Percentiles rank a stretch among this genome's conserved stretches.
phyloP scores from a whole-genome alignment of 1,140 invertebrate species.

The Leptinotarsa undecemlineata region DNA sequence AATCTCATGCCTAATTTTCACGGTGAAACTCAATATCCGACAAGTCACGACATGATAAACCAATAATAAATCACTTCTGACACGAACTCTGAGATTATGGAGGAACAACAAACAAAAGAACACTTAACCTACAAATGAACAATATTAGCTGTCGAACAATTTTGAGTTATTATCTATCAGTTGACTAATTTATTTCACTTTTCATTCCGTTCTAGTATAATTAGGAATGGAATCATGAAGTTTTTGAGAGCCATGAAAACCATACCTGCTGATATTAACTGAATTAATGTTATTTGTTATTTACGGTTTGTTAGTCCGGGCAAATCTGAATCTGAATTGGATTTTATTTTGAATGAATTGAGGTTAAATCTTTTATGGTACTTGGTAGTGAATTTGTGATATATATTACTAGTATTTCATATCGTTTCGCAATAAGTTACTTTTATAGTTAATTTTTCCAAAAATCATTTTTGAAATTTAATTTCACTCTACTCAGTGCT shows the following conservation, averaged over 20 bases:
- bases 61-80: constrained; percentile 1
- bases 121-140: constrained; percentile 8
- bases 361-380: too few species aligned
- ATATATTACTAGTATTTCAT: too few species aligned
- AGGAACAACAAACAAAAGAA: constrained; percentile 3
- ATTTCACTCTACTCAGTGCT: too few species aligned
- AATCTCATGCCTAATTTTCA: neutral
- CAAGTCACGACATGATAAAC: neutral
- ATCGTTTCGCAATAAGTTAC: too few species aligned
- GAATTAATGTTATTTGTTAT: neutral
- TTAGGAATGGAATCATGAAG: constrained; percentile 1
- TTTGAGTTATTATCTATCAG: constrained; percentile 3
- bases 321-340: neutral
- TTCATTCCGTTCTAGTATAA: neutral
- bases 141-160: neutral
- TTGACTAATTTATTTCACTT: neutral
- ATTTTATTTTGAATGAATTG: too few species aligned
- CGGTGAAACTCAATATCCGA: neutral
- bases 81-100: neutral
- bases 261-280: constrained; percentile 5
- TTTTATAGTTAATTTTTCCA: too few species aligned
- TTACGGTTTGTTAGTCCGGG: neutral
- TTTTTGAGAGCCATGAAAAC: neutral
- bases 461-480: too few species aligned
- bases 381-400: too few species aligned